A percentile compares a stretch with the other conserved stretches of the same genome.
These are phyloP conservation scores for Coleophora flavipennella DNA, from an alignment of 2,888 invertebrate genomes.

Conservation along the genomic window DNA sequence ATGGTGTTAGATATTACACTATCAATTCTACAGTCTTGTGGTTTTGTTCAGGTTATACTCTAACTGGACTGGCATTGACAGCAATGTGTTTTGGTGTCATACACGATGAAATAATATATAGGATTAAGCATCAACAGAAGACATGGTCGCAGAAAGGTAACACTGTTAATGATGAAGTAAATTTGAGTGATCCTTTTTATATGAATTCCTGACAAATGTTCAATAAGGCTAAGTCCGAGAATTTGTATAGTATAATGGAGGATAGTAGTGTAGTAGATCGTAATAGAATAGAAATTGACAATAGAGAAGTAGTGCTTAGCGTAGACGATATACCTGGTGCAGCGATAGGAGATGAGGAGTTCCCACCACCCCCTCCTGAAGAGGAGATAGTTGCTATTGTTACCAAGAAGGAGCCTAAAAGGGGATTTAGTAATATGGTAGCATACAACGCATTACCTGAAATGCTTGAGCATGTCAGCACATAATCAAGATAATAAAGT, in stretches of 20 bases:
- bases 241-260: conserved; percentile 73
- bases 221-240: conserved; percentile 65
- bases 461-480: conserved; percentile 63
- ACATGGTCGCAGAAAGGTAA: conserved; percentile 75
- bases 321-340: conserved; percentile 61
- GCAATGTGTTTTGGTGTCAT: conserved; percentile 94
- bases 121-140: conserved; percentile 80
- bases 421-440: conserved; percentile 61
- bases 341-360: conserved; percentile 42
- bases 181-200: conserved; percentile 76
- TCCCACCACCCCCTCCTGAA: conserved; percentile 55
- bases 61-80: conserved; percentile 88
- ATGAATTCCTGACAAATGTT: conserved; percentile 84
- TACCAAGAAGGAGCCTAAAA: conserved; percentile 65
- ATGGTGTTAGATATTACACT: conserved; percentile 65
- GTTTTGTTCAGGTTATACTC: conserved; percentile 91
- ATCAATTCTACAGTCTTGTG: conserved; percentile 83
- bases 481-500: conserved; percentile 30
- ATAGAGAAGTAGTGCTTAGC: conserved; percentile 64
- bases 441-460: conserved; percentile 67
- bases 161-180: conserved; percentile 77
- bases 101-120: conserved; percentile 89
- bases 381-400: conserved; percentile 67
- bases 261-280: conserved; percentile 57
- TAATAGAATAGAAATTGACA: conserved; percentile 61